Evolutionary conservation across 2,888 invertebrate genomes (phyloP).

Genomic region (Amorpha juglandis): DNA sequence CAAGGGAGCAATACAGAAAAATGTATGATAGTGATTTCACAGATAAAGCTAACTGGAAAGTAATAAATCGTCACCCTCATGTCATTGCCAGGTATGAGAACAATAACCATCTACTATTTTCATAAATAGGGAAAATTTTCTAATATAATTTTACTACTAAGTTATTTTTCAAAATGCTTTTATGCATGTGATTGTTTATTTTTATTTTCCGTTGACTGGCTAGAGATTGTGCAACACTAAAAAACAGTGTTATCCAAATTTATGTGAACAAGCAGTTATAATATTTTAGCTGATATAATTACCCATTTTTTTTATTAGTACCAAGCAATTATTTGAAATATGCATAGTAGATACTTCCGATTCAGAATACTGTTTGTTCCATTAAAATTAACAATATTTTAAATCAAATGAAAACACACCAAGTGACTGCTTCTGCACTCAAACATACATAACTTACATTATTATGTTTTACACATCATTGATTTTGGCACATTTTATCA

Average conservation of each 20-base stretch:
- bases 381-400: not conserved
- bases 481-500: conserved; percentile 9
- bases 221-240: conserved; percentile 26
- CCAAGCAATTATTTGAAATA: not conserved
- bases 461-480: conserved; percentile 24
- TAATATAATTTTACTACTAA: not conserved
- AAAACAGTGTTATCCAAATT: not conserved
- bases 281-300: not conserved
- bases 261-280: not conserved
- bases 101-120: not conserved
- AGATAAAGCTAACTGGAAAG: conserved; percentile 74
- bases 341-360: not conserved
- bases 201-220: not conserved
- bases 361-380: not conserved
- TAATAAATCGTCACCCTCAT: conserved; percentile 77
- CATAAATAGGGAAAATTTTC: not conserved
- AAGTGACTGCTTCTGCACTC: conserved; percentile 19
- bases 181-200: conserved; percentile 27
- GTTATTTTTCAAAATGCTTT: conserved; percentile 19
- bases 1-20: conserved; percentile 75
- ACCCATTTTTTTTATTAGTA: not conserved
- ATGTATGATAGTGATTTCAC: conserved; percentile 77
- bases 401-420: conserved; percentile 10
- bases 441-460: conserved; percentile 19
- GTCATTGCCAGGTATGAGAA: conserved; percentile 68